Evolutionary conservation across 2,888 invertebrate genomes (phyloP).

Genomic region (Meiosimyza decipiens): DNA sequence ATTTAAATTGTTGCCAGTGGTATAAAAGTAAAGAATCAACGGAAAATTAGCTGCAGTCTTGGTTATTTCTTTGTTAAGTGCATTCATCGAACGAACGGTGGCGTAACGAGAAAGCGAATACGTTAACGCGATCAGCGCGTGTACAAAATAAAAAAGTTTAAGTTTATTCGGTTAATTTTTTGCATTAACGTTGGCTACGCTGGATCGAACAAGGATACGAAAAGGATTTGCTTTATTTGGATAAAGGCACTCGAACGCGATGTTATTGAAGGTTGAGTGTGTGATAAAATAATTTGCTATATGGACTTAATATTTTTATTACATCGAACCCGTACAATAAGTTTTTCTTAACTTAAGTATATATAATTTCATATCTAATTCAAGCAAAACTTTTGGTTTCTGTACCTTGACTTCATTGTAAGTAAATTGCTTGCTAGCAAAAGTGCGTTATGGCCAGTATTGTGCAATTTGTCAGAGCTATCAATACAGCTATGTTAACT

Average conservation of each 20-base stretch:
- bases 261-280: slow-evolving; percentile 18
- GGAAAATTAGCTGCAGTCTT: slow-evolving; percentile 44
- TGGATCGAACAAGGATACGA: background rate
- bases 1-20: slow-evolving; percentile 55
- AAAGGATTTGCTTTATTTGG: background rate
- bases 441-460: no score
- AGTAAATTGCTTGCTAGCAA: no score
- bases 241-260: slow-evolving; percentile 2
- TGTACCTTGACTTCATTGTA: no score
- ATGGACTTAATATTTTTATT: no score
- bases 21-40: slow-evolving; percentile 52
- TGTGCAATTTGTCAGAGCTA: no score
- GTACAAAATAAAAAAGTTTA: background rate
- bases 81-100: background rate
- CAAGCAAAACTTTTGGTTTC: no score
- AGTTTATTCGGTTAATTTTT: background rate
- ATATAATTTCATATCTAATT: no score
- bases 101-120: slow-evolving; percentile 7
- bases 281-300: background rate
- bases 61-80: slow-evolving; percentile 40
- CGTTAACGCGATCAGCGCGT: slow-evolving; percentile 11
- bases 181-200: background rate
- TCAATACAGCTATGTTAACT: no score
- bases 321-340: no score
- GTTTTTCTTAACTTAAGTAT: no score